Percentiles rank a stretch among this genome's conserved stretches.
These are phyloP conservation scores for Cyprinodon brontotheroides DNA, from an alignment of 2,113 vertebrate species.

Conservation along the genomic window DNA sequence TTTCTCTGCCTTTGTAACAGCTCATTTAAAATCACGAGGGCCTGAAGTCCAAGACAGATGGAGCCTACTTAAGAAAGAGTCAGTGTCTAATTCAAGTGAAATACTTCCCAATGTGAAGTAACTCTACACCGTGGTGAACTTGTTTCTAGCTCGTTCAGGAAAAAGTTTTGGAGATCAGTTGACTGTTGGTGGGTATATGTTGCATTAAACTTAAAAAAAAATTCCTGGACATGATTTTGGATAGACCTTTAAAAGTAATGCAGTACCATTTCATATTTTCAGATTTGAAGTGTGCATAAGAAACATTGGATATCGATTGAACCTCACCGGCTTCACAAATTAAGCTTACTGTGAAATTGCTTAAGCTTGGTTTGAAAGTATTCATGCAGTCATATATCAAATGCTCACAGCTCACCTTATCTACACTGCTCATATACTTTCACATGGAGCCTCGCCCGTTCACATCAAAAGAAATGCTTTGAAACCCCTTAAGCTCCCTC, in stretches of 20 bases:
- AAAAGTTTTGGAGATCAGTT: constrained; percentile 20
- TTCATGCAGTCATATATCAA: constrained; percentile 75
- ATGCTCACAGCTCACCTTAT: constrained; percentile 74
- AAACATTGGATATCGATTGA: constrained; percentile 39
- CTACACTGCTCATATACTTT: constrained; percentile 64
- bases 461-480: constrained; percentile 76
- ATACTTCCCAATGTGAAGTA: constrained; percentile 54
- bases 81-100: constrained; percentile 60
- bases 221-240: background rate
- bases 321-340: constrained; percentile 41
- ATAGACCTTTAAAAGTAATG: background rate
- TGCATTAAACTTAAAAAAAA: background rate
- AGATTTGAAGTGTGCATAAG: constrained; percentile 18
- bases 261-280: background rate
- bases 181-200: background rate
- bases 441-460: constrained; percentile 69
- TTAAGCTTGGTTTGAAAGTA: constrained; percentile 71
- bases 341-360: constrained; percentile 74
- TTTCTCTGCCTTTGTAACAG: constrained; percentile 70
- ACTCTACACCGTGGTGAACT: constrained; percentile 52
- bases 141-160: constrained; percentile 20
- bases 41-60: constrained; percentile 65
- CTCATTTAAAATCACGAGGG: constrained; percentile 72
- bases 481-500: constrained; percentile 74
- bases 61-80: constrained; percentile 58